Evolutionary conservation across 2,888 invertebrate genomes (phyloP).

Genomic region (Endotricha flammealis): DNA sequence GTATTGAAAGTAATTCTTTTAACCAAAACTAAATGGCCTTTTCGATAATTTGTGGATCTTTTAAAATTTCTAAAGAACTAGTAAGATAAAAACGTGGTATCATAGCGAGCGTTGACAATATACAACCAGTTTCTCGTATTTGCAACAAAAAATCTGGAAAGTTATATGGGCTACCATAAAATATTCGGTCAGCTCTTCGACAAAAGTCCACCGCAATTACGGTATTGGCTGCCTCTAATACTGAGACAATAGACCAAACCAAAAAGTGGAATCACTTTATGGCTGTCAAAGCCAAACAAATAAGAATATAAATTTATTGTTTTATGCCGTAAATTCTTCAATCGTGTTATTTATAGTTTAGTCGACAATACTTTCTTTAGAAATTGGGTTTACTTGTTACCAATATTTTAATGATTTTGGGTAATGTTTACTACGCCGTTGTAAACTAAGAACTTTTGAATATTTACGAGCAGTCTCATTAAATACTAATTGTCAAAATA

Average conservation of each 20-base stretch:
- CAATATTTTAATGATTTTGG: too few species aligned
- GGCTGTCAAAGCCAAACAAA: constrained; percentile 62
- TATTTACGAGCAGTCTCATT: too few species aligned
- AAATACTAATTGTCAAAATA: too few species aligned
- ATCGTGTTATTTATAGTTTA: constrained; percentile 31
- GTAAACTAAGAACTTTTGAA: too few species aligned
- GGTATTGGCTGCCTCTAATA: constrained; percentile 56
- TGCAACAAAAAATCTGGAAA: constrained; percentile 44
- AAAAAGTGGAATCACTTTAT: constrained; percentile 38
- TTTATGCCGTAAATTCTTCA: constrained; percentile 39
- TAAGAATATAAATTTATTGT: constrained; percentile 28
- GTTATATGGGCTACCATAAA: constrained; percentile 49
- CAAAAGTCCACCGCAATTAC: constrained; percentile 63
- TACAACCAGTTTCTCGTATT: constrained; percentile 38
- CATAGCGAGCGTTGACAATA: constrained; percentile 44
- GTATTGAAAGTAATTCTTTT: constrained; percentile 44
- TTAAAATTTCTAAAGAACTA: constrained; percentile 24
- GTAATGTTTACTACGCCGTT: constrained; percentile 4
- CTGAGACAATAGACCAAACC: constrained; percentile 48
- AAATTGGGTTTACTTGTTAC: too few species aligned
- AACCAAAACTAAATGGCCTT: constrained; percentile 48
- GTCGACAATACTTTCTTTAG: constrained; percentile 16
- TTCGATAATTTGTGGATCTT: constrained; percentile 33
- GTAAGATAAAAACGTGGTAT: constrained; percentile 34
- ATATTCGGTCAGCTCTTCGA: constrained; percentile 39